Base-by-base conservation (phyloP, 1,140 invertebrate genomes). In the Bombyx mandarina region DNA sequence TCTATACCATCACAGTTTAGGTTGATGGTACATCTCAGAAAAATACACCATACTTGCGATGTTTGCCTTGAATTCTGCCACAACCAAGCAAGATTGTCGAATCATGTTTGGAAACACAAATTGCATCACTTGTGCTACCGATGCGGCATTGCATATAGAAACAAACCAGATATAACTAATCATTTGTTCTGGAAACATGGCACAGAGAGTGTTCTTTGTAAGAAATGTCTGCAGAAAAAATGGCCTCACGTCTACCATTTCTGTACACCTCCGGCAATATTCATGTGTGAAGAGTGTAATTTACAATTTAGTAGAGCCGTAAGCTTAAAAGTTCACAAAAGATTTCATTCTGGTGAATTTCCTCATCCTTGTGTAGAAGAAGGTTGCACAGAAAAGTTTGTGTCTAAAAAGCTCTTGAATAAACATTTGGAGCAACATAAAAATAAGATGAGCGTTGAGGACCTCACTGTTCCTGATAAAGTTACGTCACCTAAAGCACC, bases 191-290 rank as follows among this genome's bases (percentile, higher is more conserved):
- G 95, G 95, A 96, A 97, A 77, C 95, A 97, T 78, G 94, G 94
- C 9, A 96, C 94, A 5, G 94, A 96, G 75, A 95, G 94, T 86
- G 92, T 94, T 2, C 80, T 93, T 5, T 97, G 95, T 77, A 95
- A 95, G 79, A 92, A 91, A 71, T 97, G 95, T 82, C 75, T 95
- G 5, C 93, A 96, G 65, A 96, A 96, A 73, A 95, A 95, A 66
- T 96, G 95, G 95, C 94, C 94, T 0, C 94, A 96, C 80, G 93
- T 96, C 8, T 97, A 96, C 86, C 95, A 97, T 73, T 96, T 96
- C 74, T 97, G 95, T 75, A 91, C 93, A 60, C 95, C 95, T 18
- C 93, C 95, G 6, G 86, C 89, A 10, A 86, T 90, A 42, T 96
- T 96, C 79, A 84, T 89, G 1, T 96, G 95, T 85, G 94, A 96